Evolutionary conservation across 2,113 vertebrate genomes (phyloP), one percentile per base, ranked within the genome.

Genomic region (Chauna torquata): DNA sequence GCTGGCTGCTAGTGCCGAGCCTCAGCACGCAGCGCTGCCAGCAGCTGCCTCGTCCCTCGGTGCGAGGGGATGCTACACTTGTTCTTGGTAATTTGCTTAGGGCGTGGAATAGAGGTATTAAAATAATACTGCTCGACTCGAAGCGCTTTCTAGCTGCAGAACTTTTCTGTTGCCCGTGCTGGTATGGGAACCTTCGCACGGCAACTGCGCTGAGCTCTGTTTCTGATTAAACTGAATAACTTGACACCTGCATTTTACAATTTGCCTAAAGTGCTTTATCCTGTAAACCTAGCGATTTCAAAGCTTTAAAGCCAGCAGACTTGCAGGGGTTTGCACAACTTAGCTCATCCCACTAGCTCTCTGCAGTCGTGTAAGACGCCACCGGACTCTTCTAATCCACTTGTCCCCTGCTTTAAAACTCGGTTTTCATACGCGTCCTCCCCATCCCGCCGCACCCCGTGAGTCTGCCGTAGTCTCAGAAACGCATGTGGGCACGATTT

Each of bases 181-280:
- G 58, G 58, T 36, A 40, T 58, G 72, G 55, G 66, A 92, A 61
- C 58, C 81, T 96, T 82, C 74, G 90, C 71, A 16, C 61, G 90
- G 96, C 3, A 38, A n/a, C 92, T 61, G 55, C 66, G 81, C 88
- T 34, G 66, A 86, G 93, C 86, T 91, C 90, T 97, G 91, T 89
- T 96, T 95, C 95, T 96, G 57, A 97, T 98, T 97, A 96, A 95
- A 95, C 83, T 6, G 70, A 92, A 86, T 87, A 90, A 93, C 88
- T 76, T 90, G 95, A 95, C 96, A 96, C 91, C 86, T 87, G 94
- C 88, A 47, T 97, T 97, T 97, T 95, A 89, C 91, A 86, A 83
- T 96, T 96, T 62, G 79, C 90, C 83, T 81, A 34, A 92, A 92
- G 92, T 95, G 96, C 95, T 97, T 95, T 95, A 95, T 95, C 95